These are phyloP conservation scores for Drosophila testacea DNA, from an alignment of 2,888 invertebrate species.

Conservation along the genomic window DNA sequence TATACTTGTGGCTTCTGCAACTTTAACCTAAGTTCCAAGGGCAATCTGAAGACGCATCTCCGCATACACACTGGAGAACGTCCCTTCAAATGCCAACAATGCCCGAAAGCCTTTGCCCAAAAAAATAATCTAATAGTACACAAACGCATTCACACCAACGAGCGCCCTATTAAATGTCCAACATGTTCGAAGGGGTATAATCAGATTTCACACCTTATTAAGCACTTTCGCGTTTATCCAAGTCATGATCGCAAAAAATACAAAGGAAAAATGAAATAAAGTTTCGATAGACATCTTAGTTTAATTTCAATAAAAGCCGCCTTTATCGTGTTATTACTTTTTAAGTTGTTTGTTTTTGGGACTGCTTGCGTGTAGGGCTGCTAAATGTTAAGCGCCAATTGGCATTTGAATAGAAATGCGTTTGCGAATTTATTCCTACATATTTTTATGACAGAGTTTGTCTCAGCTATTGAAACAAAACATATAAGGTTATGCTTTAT, in stretches of 20 bases:
- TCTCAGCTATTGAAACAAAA: no score
- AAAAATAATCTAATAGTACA: conserved; percentile 4
- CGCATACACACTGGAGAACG: conserved; percentile 38
- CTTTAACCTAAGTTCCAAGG: background rate
- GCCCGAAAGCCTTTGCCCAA: conserved; percentile 17
- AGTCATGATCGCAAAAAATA: background rate
- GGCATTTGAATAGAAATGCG: no score
- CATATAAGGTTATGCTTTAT: no score
- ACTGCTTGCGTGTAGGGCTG: no score
- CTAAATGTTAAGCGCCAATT: no score
- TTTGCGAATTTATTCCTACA: no score
- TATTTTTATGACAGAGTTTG: no score
- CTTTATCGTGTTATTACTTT: no score
- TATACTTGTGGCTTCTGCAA: conserved; percentile 11
- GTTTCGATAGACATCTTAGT: no score
- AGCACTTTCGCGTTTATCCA: conserved; percentile 1
- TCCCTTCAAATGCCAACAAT: conserved; percentile 20
- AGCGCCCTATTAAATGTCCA: conserved; percentile 22
- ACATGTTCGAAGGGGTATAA: conserved; percentile 1
- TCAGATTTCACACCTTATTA: background rate
- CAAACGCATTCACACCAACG: conserved; percentile 30
- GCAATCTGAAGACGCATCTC: conserved; percentile 21
- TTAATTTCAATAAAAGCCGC: no score
- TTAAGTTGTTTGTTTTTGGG: no score
- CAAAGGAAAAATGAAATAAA: background rate